These are phyloP conservation scores for Drosophila jambulina DNA, from an alignment of 1,140 invertebrate genomes.

Conservation along the genomic window DNA sequence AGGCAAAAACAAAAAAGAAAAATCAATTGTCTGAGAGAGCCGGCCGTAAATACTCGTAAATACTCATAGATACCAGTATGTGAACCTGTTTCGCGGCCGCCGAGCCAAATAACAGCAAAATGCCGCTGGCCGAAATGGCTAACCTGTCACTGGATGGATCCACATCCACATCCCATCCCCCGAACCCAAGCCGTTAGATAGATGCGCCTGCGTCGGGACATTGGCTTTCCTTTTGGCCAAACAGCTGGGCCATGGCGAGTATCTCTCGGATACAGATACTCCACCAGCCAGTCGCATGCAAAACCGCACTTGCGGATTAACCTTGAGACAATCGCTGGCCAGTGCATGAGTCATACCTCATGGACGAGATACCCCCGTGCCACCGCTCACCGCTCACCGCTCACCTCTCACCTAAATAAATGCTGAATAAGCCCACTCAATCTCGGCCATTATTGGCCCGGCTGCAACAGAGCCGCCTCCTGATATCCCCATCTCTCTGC, in stretches of 20 bases:
- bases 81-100: constrained; percentile 70
- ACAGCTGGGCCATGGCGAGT: constrained; percentile 3
- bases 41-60: constrained; percentile 5
- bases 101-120: constrained; percentile 65
- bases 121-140: constrained; percentile 51
- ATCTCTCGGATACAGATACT: constrained; percentile 35
- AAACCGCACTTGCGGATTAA: constrained; percentile 55
- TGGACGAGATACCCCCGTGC: background rate
- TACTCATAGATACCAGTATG: constrained; percentile 28
- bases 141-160: constrained; percentile 17
- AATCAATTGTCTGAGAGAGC: constrained; percentile 73
- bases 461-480: constrained; percentile 47
- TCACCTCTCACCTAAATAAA: constrained; percentile 7
- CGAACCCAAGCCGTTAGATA: constrained; percentile 3
- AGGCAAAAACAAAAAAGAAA: constrained; percentile 64
- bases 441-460: constrained; percentile 38
- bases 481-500: constrained; percentile 35
- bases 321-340: constrained; percentile 38
- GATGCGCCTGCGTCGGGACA: constrained; percentile 57
- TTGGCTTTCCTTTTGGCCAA: constrained; percentile 59
- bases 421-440: constrained; percentile 48
- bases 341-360: constrained; percentile 41
- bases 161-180: background rate
- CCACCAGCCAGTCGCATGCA: constrained; percentile 59
- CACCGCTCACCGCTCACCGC: background rate